phyloP scores from a whole-genome alignment of 2,113 vertebrate species.

The Plecturocebus donacophilus region DNA sequence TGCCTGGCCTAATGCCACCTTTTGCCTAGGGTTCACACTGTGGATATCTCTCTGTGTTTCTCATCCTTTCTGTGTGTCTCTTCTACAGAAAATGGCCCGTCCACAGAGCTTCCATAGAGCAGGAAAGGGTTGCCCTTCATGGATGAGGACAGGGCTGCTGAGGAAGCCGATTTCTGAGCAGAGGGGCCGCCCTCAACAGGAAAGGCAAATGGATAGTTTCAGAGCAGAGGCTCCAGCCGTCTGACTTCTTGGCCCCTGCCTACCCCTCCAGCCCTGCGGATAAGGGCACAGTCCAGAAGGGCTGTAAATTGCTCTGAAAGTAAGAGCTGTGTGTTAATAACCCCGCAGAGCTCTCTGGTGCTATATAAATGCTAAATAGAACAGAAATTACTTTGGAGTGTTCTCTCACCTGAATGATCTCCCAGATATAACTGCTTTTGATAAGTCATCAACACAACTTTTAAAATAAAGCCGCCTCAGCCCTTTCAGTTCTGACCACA shows the following conservation, averaged over 20 bases:
- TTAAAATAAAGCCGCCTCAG: neutral
- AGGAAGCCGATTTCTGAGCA: neutral
- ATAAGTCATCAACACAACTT: neutral
- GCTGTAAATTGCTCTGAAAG: neutral
- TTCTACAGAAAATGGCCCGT: accelerated
- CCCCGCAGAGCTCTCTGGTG: neutral
- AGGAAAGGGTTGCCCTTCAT: accelerated
- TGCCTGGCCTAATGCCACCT: no score
- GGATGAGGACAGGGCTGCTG: neutral
- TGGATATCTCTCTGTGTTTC: neutral
- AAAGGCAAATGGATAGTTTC: neutral
- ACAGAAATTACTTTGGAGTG: neutral
- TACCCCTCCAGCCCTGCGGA: neutral
- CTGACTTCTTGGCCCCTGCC: neutral
- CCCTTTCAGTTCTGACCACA: slow-evolving; percentile 51
- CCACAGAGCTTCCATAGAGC: neutral
- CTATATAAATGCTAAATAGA: slow-evolving; percentile 21
- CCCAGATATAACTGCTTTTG: neutral
- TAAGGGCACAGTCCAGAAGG: neutral
- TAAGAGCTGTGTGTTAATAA: neutral
- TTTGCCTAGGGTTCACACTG: neutral
- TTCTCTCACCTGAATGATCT: neutral
- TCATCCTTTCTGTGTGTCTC: neutral
- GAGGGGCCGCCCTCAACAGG: neutral
- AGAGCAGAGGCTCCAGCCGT: accelerated